These are phyloP conservation scores for Pachyramphus minor DNA, from an alignment of 2,113 vertebrate genomes.

Conservation along the genomic window DNA sequence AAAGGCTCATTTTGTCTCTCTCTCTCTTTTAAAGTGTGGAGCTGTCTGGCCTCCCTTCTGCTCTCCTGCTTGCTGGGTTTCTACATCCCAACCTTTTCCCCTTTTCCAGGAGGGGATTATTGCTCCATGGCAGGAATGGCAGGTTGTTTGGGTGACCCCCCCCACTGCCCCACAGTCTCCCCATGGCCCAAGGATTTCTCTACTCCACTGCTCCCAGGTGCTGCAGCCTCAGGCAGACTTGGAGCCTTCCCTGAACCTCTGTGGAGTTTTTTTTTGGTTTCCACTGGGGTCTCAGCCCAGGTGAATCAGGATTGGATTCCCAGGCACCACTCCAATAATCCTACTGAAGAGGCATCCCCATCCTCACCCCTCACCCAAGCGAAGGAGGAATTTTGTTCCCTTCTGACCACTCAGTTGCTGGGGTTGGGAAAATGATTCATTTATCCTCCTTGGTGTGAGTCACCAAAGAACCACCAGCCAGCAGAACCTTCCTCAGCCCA, in stretches of 20 bases:
- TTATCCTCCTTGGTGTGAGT: neutral
- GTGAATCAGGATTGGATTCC: neutral
- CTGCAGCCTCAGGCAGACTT: neutral
- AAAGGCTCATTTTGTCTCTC: constrained; percentile 14
- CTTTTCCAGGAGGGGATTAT: neutral
- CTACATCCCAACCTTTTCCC: neutral
- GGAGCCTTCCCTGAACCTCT: neutral
- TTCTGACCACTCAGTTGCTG: rapidly evolving
- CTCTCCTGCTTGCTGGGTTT: neutral
- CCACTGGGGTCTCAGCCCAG: rapidly evolving
- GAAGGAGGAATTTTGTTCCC: neutral
- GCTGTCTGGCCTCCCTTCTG: neutral
- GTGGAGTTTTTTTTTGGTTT: neutral
- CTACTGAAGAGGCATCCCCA: neutral
- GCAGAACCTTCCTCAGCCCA: neutral
- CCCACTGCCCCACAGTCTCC: rapidly evolving
- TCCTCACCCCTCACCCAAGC: neutral
- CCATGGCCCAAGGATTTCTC: rapidly evolving
- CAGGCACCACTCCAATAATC: neutral
- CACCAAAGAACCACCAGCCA: neutral
- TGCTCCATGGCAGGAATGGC: rapidly evolving
- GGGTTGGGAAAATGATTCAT: rapidly evolving
- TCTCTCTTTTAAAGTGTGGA: neutral
- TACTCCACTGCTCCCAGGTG: rapidly evolving
- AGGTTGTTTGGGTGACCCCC: neutral